These are phyloP conservation scores for Sitobion miscanthi DNA, from an alignment of 1,140 invertebrate genomes.

Conservation along the genomic window DNA sequence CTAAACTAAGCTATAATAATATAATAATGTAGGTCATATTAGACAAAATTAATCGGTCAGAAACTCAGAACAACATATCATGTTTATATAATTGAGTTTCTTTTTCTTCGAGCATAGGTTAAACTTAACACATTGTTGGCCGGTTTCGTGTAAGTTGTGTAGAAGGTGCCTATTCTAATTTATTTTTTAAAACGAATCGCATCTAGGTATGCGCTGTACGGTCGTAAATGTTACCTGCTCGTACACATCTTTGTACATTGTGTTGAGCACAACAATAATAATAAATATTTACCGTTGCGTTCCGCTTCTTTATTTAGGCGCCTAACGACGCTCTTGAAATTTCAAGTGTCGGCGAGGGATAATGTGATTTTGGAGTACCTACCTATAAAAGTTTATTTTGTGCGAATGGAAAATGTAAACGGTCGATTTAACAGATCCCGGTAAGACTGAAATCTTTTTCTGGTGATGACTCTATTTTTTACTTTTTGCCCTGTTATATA, in stretches of 20 bases:
- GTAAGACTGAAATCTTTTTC: background rate
- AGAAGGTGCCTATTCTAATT: background rate
- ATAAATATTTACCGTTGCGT: background rate
- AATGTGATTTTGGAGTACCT: conserved; percentile 3
- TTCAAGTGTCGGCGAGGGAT: background rate
- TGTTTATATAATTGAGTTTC: background rate
- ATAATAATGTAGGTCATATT: background rate
- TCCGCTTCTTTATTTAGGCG: background rate
- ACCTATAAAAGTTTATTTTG: conserved; percentile 1
- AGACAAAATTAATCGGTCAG: background rate
- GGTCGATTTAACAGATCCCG: background rate
- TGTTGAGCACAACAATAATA: background rate
- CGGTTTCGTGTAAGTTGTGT: background rate
- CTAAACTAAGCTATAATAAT: background rate
- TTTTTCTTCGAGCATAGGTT: background rate
- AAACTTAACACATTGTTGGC: background rate
- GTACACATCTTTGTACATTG: background rate
- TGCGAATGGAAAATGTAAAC: background rate
- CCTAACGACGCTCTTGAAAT: background rate
- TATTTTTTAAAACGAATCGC: background rate
- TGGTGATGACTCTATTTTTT: background rate
- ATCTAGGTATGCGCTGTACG: background rate
- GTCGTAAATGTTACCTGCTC: background rate
- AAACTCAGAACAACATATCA: background rate
- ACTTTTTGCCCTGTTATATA: background rate